Evolutionary conservation across 2,113 vertebrate species (phyloP).

Genomic region (Bubalus kerabau): DNA sequence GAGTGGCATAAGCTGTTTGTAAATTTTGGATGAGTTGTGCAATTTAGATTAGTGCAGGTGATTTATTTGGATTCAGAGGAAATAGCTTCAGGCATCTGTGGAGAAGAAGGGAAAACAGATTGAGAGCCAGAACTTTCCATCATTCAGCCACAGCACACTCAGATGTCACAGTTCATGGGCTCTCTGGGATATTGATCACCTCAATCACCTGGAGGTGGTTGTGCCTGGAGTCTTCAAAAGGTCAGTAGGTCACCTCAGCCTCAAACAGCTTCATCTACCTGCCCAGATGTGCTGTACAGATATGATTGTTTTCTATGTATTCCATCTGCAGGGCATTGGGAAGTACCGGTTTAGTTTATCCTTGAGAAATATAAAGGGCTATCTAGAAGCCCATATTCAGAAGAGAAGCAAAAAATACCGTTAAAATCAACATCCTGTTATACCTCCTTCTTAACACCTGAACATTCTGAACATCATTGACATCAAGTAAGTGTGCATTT

Average conservation of each 20-base stretch:
- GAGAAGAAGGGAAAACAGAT: background rate
- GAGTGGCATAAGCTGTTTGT: background rate
- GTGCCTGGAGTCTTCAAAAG: background rate
- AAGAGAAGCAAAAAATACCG: background rate
- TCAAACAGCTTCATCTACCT: background rate
- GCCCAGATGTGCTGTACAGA: background rate
- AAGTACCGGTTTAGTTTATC: background rate
- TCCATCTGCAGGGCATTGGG: background rate
- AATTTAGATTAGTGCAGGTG: background rate
- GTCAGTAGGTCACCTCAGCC: background rate
- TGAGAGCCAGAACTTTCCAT: fast-evolving
- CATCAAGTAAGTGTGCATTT: background rate
- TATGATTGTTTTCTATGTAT: background rate
- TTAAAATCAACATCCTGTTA: background rate
- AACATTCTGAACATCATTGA: background rate
- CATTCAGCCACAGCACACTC: background rate
- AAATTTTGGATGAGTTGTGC: background rate
- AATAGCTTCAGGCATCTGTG: background rate
- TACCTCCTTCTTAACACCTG: background rate
- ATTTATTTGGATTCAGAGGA: background rate
- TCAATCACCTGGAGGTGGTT: background rate
- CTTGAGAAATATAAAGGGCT: background rate
- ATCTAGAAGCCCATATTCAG: background rate
- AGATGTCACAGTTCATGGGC: background rate
- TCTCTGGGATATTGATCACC: background rate